Conservation (phyloP, 1,140 invertebrate species). For the Notospermus geniculatus region DNA sequence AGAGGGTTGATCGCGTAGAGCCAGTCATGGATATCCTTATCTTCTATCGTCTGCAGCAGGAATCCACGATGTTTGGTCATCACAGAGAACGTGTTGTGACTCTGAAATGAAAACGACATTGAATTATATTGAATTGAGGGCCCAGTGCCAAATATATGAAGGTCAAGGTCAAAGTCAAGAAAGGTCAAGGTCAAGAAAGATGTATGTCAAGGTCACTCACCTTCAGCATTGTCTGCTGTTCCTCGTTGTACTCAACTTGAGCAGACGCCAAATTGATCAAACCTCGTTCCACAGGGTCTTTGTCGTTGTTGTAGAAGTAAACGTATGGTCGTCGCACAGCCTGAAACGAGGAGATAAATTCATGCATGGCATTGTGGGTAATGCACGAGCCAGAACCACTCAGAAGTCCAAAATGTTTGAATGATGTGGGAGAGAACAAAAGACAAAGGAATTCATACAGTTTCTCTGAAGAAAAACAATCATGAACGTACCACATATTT, state of each 20-base stretch:
- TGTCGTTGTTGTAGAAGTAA: conserved; percentile 96
- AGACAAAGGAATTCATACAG: too few species aligned
- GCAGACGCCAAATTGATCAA: conserved; percentile 96
- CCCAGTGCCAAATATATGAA: not conserved
- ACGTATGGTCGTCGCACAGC: conserved; percentile 96
- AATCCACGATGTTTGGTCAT: conserved; percentile 96
- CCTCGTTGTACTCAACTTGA: conserved; percentile 83
- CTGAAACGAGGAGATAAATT: conserved; percentile 59
- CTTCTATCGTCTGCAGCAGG: conserved; percentile 89
- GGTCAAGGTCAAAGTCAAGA: too few species aligned
- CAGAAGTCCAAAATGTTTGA: too few species aligned
- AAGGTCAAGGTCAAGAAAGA: too few species aligned
- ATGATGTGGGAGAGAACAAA: too few species aligned
- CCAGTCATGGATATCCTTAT: conserved; percentile 99
- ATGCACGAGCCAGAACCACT: not conserved
- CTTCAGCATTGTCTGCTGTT: conserved; percentile 93
- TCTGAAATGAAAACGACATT: conserved; percentile 40
- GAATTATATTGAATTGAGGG: not conserved
- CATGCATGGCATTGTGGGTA: not conserved
- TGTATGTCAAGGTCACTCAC: too few species aligned
- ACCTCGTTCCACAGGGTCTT: conserved; percentile 94
- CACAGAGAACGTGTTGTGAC: conserved; percentile 72
- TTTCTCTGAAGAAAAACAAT: not conserved
- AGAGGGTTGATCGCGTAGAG: conserved; percentile 98
- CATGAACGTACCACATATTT: conserved; percentile 82